A percentile compares a stretch with the other conserved stretches of the same genome.
These are phyloP conservation scores for Aeoliscus strigatus DNA, from an alignment of 2,797 vertebrate genomes.

Conservation along the genomic window DNA sequence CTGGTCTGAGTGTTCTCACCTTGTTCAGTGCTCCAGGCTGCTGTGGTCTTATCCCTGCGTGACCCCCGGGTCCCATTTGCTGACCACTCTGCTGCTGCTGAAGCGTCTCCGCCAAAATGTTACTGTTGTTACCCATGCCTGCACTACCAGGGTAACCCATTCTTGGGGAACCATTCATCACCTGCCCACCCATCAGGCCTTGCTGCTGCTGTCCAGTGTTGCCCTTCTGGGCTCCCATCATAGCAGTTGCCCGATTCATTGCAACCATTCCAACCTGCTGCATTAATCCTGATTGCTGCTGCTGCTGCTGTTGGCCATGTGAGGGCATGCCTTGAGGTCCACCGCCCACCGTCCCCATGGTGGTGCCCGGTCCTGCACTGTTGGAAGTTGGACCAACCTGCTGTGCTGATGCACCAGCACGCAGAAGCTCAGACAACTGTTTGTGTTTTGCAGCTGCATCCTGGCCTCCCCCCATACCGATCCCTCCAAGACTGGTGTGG, in stretches of 20 bases:
- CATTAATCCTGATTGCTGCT: conserved; percentile 70
- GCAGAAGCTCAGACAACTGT: conserved; percentile 93
- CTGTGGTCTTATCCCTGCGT: conserved; percentile 82
- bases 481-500: conserved; percentile 80
- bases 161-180: conserved; percentile 92
- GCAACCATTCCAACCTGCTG: conserved; percentile 80
- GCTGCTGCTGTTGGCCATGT: conserved; percentile 70
- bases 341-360: conserved; percentile 85
- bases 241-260: conserved; percentile 80
- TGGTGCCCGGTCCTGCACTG: conserved; percentile 53
- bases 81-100: conserved; percentile 80
- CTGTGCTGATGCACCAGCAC: conserved; percentile 74
- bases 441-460: conserved; percentile 98
- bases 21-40: conserved; percentile 83
- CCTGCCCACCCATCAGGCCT: conserved; percentile 89
- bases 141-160: conserved; percentile 83
- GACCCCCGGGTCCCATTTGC: conserved; percentile 84
- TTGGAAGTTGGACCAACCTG: conserved; percentile 67
- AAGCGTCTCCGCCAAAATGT: conserved; percentile 84
- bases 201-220: conserved; percentile 77
- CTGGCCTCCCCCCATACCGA: conserved; percentile 69
- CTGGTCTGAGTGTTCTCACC: conserved; percentile 55
- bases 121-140: conserved; percentile 81
- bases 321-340: conserved; percentile 81
- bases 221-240: conserved; percentile 84